Base-by-base conservation (phyloP, 2,113 vertebrate species). In the Gulo gulo region DNA sequence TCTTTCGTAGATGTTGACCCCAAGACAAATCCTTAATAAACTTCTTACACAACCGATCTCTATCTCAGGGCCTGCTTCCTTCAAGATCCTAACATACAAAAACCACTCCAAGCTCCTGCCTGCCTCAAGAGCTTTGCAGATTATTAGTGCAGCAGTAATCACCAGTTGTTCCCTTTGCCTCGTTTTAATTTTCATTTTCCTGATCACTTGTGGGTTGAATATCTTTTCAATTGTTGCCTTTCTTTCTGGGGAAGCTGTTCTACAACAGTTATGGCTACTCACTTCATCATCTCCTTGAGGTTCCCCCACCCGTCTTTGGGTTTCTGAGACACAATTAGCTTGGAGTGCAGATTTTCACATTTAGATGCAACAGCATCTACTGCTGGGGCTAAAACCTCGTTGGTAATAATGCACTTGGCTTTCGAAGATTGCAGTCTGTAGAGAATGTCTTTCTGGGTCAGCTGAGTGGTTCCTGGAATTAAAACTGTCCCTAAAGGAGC, bases 391-490 rank as follows among this genome's bases (percentile, higher is more conserved):
- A 99, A 93, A 34, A n/a, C 55, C 16, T 99, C 98, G 34, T 98
- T 98, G 6, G 99, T 99, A 84, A 99, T 97, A 26, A 99, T 95
- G 94, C 99, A 99, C 36, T 99, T 99, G 76, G 99, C 99, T 61
- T 97, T 97, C 11, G 99, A 99, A 65, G 98, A 91, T 65, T 98
- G 98, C 14, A 99, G 97, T 55, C 99, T 97, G 94, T 99, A 98
- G 10, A 99, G 97, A 73, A 99, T 98, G 88, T 99, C 99, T 95
- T 98, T 99, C 3, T 98, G 98, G 63, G 99, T 99, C 91, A 99
- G 97, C 90, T 99, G 99, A 47, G 98, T 98, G 11, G 99, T 99
- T 74, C 99, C 99, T 65, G 99, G 99, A 92, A 99, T 99, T 73
- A 99, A 93, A 88, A 99, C 98, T 15, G 97, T 97, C 83, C 98